A percentile compares a stretch with the other conserved stretches of the same genome.
These are phyloP conservation scores for Exephanes ischioxanthus DNA, from an alignment of 2,888 invertebrate species.

Conservation along the genomic window DNA sequence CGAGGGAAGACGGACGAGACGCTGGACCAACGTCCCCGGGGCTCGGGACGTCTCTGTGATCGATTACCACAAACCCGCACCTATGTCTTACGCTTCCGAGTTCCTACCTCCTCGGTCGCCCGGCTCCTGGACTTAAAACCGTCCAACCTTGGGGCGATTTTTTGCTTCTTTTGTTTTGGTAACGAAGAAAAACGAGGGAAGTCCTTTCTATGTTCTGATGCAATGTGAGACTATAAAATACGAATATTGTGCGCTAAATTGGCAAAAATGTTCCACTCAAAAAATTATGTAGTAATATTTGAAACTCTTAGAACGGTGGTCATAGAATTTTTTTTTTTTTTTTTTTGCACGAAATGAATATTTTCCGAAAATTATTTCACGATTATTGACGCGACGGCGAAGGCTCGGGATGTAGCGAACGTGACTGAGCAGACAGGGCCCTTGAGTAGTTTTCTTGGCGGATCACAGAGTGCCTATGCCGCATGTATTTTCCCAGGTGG, in stretches of 20 bases:
- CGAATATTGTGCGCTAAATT: background rate
- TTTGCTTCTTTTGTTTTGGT: background rate
- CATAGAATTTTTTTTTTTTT: background rate
- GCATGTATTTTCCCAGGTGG: conserved; percentile 66
- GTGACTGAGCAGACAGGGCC: conserved; percentile 25
- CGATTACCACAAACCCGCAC: conserved; percentile 78
- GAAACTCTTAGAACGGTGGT: no score
- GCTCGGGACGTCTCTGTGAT: conserved; percentile 76
- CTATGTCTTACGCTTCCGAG: conserved; percentile 49
- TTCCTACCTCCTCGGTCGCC: background rate
- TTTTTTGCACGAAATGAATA: background rate
- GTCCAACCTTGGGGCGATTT: conserved; percentile 6
- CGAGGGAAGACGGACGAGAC: conserved; percentile 59
- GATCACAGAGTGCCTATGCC: conserved; percentile 1
- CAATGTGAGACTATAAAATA: background rate
- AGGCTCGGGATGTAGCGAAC: background rate
- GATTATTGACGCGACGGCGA: conserved; percentile 3
- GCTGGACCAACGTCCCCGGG: conserved; percentile 75
- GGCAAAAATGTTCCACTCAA: background rate
- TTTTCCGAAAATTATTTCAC: conserved; percentile 17
- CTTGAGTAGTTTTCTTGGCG: conserved; percentile 11
- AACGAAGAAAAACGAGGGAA: background rate
- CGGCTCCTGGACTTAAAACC: background rate
- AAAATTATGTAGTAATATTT: background rate
- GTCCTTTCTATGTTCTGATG: background rate